These are phyloP conservation scores for Leptopterna dolabrata DNA, from an alignment of 2,888 invertebrate species.

Conservation along the genomic window DNA sequence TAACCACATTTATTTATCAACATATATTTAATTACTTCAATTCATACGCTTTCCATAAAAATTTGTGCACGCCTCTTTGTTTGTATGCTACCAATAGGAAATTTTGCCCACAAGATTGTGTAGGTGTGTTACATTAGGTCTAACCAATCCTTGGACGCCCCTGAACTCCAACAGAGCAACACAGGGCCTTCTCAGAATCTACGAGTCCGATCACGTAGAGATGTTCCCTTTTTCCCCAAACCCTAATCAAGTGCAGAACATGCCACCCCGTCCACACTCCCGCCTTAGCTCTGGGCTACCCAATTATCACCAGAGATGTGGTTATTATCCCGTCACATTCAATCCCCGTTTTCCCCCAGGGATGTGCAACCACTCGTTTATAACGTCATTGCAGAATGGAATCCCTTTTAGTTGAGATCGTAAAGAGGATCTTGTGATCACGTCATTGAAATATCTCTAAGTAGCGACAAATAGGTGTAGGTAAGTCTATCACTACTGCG, in stretches of 20 bases:
- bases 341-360: not conserved
- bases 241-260: constrained; percentile 35
- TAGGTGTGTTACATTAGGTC: not conserved
- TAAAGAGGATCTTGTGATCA: constrained; percentile 29
- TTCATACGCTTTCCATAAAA: too few species aligned
- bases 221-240: constrained; percentile 20
- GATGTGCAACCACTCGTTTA: not conserved
- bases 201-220: constrained; percentile 19
- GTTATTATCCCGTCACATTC: constrained; percentile 44
- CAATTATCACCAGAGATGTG: constrained; percentile 34
- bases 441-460: constrained; percentile 17
- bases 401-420: not conserved
- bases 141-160: not conserved
- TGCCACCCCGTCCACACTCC: not conserved
- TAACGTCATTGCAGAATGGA: not conserved
- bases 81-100: too few species aligned
- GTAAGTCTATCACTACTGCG: not conserved
- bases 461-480: not conserved
- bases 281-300: constrained; percentile 12
- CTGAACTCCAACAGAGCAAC: not conserved
- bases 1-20: too few species aligned
- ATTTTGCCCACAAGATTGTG: not conserved
- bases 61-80: too few species aligned
- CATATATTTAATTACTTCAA: too few species aligned
- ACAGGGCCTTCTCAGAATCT: not conserved